phyloP scores from a whole-genome alignment of 2,113 vertebrate species.

The Theropithecus gelada region DNA sequence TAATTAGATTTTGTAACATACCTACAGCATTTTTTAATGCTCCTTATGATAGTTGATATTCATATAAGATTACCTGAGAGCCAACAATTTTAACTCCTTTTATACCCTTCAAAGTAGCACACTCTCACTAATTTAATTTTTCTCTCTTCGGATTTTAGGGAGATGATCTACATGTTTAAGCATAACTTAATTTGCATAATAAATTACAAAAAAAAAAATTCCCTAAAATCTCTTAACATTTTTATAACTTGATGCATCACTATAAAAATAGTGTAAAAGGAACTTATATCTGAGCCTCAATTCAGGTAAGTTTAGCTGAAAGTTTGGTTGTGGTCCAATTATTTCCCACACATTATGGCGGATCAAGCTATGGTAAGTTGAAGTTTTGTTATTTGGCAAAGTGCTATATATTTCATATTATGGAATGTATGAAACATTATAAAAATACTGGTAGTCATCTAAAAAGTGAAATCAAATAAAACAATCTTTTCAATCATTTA shows the following conservation, averaged over 20 bases:
- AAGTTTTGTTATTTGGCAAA: neutral
- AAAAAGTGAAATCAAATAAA: neutral
- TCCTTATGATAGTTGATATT: neutral
- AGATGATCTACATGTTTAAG: neutral
- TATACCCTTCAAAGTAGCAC: neutral
- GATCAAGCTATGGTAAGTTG: neutral
- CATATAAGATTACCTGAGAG: neutral
- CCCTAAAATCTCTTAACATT: neutral
- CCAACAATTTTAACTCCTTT: neutral
- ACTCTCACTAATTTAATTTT: neutral
- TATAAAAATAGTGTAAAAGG: neutral
- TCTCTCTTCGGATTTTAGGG: neutral
- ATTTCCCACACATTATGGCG: neutral
- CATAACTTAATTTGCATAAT: neutral
- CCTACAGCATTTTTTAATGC: neutral
- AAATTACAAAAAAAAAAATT: neutral
- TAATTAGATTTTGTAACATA: neutral
- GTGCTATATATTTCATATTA: neutral
- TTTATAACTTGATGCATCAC: neutral
- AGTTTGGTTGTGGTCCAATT: neutral
- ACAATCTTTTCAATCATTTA: neutral
- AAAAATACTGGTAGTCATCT: neutral
- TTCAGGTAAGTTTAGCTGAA: neutral
- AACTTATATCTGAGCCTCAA: neutral
- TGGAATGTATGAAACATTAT: neutral